Conservation (phyloP, 2,888 invertebrate species). For the Anticlea derivata region DNA sequence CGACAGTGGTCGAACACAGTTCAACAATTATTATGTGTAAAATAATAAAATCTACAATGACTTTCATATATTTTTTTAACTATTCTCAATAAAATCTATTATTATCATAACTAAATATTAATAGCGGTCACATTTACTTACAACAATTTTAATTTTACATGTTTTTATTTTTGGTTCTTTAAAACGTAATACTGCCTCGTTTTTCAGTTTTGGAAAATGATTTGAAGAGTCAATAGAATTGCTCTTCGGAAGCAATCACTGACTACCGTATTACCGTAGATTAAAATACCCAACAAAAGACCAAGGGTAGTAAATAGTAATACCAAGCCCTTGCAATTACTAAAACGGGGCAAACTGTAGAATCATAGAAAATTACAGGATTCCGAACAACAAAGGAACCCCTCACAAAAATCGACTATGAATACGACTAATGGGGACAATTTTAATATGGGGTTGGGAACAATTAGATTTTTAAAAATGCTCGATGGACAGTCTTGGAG, state of each 20-base stretch:
- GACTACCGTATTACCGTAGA: constrained; percentile 57
- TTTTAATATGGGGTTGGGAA: constrained; percentile 76
- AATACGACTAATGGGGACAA: constrained; percentile 71
- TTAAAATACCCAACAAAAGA: constrained; percentile 71
- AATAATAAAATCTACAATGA: no score
- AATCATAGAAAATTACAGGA: constrained; percentile 79
- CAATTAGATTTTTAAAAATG: constrained; percentile 51
- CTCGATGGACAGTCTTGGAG: constrained; percentile 21
- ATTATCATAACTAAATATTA: no score
- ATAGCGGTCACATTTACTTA: no score
- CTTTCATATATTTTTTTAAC: no score
- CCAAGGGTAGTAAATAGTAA: constrained; percentile 70
- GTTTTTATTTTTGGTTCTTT: no score
- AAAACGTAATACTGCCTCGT: no score
- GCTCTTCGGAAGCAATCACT: constrained; percentile 30
- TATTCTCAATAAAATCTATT: no score
- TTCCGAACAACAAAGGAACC: constrained; percentile 72
- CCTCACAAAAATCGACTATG: constrained; percentile 60
- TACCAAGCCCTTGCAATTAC: constrained; percentile 67
- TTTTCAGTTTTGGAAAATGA: background rate
- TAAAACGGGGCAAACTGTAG: constrained; percentile 69
- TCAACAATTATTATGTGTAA: no score
- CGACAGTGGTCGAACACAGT: background rate
- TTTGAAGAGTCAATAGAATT: constrained; percentile 27
- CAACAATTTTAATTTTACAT: no score